phyloP scores from a whole-genome alignment of 2,113 vertebrate species.

The Sakesphorus luctuosus region DNA sequence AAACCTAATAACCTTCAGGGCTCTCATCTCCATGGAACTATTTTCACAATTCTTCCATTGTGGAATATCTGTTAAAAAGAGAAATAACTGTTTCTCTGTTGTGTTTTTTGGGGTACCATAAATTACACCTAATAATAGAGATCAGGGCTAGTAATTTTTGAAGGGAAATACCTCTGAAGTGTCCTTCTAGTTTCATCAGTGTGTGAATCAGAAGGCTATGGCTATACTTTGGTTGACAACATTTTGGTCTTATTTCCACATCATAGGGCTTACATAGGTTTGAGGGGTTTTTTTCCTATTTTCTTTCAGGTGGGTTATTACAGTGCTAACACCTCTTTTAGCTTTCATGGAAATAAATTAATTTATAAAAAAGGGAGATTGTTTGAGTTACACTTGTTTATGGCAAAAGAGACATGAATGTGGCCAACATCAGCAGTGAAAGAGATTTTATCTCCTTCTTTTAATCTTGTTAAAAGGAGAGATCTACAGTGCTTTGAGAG shows the following conservation, averaged over 20 bases:
- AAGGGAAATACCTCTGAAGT: conserved; percentile 23
- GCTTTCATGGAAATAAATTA: not conserved
- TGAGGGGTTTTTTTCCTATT: not conserved
- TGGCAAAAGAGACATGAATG: not conserved
- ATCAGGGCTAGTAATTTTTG: conserved; percentile 51
- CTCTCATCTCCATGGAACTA: conserved; percentile 40
- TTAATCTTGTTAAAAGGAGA: not conserved
- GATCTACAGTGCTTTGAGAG: not conserved
- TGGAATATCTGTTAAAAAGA: conserved; percentile 36
- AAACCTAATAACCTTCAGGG: conserved; percentile 44
- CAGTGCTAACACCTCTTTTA: not conserved
- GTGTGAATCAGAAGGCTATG: not conserved
- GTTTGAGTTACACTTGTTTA: not conserved
- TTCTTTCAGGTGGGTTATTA: not conserved
- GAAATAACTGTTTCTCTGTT: not conserved
- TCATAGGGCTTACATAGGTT: not conserved
- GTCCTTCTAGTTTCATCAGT: conserved; percentile 32
- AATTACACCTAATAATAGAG: not conserved
- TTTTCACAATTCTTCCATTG: conserved; percentile 48
- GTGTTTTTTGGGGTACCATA: not conserved
- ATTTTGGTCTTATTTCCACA: conserved; percentile 32
- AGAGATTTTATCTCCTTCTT: not conserved
- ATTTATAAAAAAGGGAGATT: not conserved
- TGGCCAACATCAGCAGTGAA: not conserved
- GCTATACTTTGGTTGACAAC: not conserved